A percentile compares a stretch with the other conserved stretches of the same genome.
Evolutionary conservation across 53 echinoderm and acorn worm species (phyloP).

Genomic region (Arbacia lixula): DNA sequence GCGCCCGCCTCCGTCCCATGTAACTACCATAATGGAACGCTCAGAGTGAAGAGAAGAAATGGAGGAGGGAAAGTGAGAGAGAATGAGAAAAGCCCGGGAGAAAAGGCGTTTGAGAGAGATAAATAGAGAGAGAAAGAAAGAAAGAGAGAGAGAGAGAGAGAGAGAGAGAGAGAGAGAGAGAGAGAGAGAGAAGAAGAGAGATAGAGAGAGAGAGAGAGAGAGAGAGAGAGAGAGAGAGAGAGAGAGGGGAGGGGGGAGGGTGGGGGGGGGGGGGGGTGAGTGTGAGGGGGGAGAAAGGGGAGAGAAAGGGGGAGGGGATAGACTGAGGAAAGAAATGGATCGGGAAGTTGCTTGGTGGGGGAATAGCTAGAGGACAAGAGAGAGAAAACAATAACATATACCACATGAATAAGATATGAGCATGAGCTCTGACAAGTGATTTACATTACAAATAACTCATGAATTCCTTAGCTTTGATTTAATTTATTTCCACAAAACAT

Average conservation of each 20-base stretch:
- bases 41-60: neutral
- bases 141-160: neutral
- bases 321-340: neutral
- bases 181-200: neutral
- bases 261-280: neutral
- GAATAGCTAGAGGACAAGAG: neutral
- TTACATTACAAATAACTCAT: no score
- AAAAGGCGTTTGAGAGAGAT: neutral
- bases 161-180: neutral
- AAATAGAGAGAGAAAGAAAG: neutral
- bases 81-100: neutral
- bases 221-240: neutral
- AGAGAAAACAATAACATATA: neutral
- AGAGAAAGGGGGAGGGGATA: neutral
- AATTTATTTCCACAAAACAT: no score
- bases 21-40: neutral
- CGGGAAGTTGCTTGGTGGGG: no score
- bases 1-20: no score
- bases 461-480: no score
- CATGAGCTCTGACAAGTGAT: no score
- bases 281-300: neutral
- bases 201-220: neutral
- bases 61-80: neutral
- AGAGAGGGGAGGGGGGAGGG: neutral
- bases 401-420: no score